Percentiles rank a stretch among this genome's conserved stretches.
Conservation (phyloP, 2,797 vertebrate species). For the Tiaroga cobitis region DNA sequence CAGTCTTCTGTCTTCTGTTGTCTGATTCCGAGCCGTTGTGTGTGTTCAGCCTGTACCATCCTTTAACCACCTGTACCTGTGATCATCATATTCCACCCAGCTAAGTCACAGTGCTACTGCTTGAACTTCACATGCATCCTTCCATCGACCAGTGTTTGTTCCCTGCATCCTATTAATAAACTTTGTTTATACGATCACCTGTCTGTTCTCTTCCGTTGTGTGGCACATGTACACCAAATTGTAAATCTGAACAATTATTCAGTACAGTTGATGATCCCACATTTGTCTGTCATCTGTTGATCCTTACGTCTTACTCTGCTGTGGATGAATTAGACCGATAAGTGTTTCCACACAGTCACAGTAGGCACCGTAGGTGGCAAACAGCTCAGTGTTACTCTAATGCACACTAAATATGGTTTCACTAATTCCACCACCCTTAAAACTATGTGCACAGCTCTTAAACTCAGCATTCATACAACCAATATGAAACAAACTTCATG, state of each 20-base stretch:
- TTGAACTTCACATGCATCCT: no score
- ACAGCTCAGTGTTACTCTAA: slow-evolving; percentile 18
- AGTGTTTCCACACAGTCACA: slow-evolving; percentile 20
- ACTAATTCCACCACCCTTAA: background rate
- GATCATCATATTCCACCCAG: no score
- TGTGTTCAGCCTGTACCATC: no score
- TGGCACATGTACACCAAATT: background rate
- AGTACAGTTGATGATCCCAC: background rate
- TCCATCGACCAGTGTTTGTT: no score
- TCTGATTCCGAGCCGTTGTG: no score
- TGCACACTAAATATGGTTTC: slow-evolving; percentile 2
- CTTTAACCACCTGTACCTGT: no score
- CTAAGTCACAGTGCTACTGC: no score
- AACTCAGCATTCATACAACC: background rate
- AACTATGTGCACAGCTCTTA: background rate
- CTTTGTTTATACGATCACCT: no score
- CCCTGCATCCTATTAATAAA: no score
- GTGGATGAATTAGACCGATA: background rate
- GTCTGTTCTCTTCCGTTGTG: no score
- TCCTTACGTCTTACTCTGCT: background rate
- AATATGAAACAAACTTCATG: background rate
- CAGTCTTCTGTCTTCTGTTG: no score
- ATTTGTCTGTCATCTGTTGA: background rate
- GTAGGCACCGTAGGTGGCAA: background rate
- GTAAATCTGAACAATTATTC: background rate